These are phyloP conservation scores for Callaeas wilsoni DNA, from an alignment of 2,113 vertebrate genomes.

Conservation along the genomic window DNA sequence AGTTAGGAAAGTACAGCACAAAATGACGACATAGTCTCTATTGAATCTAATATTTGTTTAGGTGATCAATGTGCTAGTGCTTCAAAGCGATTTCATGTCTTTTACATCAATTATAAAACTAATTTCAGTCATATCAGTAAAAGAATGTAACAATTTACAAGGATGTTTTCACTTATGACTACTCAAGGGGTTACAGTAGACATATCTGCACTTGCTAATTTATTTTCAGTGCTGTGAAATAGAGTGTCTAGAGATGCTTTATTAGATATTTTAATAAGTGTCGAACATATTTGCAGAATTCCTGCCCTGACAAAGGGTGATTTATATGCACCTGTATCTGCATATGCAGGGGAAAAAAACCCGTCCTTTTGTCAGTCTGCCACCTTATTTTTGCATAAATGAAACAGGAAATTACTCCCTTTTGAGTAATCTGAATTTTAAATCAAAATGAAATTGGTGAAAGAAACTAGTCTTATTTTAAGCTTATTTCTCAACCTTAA, in stretches of 20 bases:
- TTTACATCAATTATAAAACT: constrained; percentile 33
- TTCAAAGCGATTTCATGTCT: constrained; percentile 5
- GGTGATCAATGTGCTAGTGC: not conserved
- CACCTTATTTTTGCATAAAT: not conserved
- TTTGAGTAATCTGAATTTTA: constrained; percentile 3
- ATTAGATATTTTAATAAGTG: constrained; percentile 43
- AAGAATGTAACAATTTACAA: constrained; percentile 33
- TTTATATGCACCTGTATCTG: constrained; percentile 3
- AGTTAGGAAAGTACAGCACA: not conserved
- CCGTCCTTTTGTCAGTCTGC: not conserved
- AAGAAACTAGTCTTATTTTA: not conserved
- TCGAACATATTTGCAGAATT: not conserved
- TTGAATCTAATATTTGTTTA: constrained; percentile 31
- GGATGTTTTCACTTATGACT: not conserved
- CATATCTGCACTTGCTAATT: constrained; percentile 7
- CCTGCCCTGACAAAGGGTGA: not conserved
- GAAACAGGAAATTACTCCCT: not conserved
- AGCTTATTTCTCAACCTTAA: not conserved
- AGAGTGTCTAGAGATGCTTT: constrained; percentile 17
- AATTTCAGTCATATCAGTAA: constrained; percentile 24
- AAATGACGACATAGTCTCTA: not conserved
- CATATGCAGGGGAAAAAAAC: not conserved
- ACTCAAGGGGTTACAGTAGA: not conserved
- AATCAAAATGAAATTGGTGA: not conserved
- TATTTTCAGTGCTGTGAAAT: not conserved